Conservation (phyloP, 1,140 invertebrate species). For the Amyelois transitella region DNA sequence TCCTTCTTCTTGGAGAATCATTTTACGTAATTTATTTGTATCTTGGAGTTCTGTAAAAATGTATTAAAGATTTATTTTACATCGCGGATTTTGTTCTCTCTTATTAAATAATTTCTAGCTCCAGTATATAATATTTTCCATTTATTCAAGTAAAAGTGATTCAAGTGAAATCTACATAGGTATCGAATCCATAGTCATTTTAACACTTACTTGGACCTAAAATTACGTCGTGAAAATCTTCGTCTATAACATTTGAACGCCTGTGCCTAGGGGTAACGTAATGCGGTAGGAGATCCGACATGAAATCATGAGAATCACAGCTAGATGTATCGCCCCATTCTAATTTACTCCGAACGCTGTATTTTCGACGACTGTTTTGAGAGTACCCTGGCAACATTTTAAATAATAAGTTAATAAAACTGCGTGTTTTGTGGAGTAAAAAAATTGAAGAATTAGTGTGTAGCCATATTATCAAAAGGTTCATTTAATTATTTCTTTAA, state of each 20-base stretch:
- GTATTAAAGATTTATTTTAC: neutral
- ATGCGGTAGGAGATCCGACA: slow-evolving; percentile 58
- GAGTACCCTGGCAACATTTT: neutral
- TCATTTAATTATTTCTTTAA: too few species aligned
- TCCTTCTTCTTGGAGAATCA: slow-evolving; percentile 18
- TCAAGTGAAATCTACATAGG: neutral
- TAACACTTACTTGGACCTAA: slow-evolving; percentile 45
- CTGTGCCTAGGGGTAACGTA: slow-evolving; percentile 60
- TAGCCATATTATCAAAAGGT: too few species aligned
- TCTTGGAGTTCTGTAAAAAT: slow-evolving; percentile 32
- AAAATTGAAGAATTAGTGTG: too few species aligned
- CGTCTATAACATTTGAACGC: slow-evolving; percentile 33
- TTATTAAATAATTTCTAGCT: neutral
- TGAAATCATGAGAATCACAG: slow-evolving; percentile 44
- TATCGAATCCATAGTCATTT: neutral
- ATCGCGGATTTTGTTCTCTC: neutral
- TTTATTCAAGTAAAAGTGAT: neutral
- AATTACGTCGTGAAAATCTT: slow-evolving; percentile 63
- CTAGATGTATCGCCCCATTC: slow-evolving; percentile 44
- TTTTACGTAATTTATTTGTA: slow-evolving; percentile 23
- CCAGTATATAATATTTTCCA: neutral
- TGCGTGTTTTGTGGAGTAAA: too few species aligned
- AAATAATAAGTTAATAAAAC: too few species aligned
- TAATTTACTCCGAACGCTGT: slow-evolving; percentile 27
- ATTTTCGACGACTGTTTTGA: slow-evolving; percentile 40